Conservation (phyloP, 2,113 vertebrate genomes). For the Serilophus lunatus region DNA sequence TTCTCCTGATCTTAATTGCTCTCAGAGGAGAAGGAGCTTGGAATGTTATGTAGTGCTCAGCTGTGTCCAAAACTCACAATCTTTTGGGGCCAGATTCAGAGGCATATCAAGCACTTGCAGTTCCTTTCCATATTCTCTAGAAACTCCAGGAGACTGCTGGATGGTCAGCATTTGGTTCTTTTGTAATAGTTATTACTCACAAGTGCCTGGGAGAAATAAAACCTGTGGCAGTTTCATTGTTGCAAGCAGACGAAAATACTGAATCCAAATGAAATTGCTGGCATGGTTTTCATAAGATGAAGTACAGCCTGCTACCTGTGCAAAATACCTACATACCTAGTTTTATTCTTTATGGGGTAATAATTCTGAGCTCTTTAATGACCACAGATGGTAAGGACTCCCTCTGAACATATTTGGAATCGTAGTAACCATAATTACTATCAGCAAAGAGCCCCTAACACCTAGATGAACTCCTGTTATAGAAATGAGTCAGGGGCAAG, state of each 20-base stretch:
- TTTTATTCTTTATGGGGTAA: neutral
- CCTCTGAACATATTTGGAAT: neutral
- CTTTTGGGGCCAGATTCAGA: neutral
- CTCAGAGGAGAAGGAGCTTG: neutral
- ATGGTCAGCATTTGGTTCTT: neutral
- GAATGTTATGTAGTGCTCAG: neutral
- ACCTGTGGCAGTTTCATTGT: neutral
- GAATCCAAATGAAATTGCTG: neutral
- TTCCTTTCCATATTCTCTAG: neutral
- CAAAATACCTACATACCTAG: neutral
- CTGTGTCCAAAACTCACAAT: neutral
- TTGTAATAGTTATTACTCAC: fast-evolving
- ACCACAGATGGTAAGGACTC: neutral
- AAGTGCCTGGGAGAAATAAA: neutral
- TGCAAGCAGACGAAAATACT: neutral
- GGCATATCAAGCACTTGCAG: neutral
- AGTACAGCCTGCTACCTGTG: neutral
- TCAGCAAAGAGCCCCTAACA: neutral
- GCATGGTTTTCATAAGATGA: neutral
- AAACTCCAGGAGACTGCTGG: neutral
- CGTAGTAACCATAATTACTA: neutral
- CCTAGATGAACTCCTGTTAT: neutral
- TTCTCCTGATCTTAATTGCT: neutral
- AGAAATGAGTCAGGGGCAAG: neutral
- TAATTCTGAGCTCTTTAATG: neutral